Percentiles rank a stretch among this genome's conserved stretches.
phyloP scores from a whole-genome alignment of 2,888 invertebrate genomes.

The Drosophila diplacantha region DNA sequence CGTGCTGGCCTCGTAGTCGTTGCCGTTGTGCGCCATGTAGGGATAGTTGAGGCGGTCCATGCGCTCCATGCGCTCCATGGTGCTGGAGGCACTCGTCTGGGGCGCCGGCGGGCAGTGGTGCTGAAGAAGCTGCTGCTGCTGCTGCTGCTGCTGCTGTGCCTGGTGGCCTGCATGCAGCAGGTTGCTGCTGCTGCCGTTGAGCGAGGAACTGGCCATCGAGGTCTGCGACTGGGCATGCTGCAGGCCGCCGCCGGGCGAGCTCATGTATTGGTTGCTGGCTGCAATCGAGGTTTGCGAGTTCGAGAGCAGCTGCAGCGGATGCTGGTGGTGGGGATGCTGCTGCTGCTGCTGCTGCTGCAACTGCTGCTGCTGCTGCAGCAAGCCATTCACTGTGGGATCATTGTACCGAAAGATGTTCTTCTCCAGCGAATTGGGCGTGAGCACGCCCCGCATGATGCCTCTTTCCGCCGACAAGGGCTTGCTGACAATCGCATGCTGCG shows the following conservation, averaged over 20 bases:
- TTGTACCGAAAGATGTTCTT: constrained; percentile 78
- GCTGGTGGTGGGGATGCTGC: constrained; percentile 32
- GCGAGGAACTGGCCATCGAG: constrained; percentile 76
- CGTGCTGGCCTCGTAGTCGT: constrained; percentile 55
- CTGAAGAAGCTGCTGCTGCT: constrained; percentile 28
- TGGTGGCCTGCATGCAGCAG: constrained; percentile 44
- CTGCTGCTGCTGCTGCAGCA: constrained; percentile 69
- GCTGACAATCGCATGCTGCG: constrained; percentile 73
- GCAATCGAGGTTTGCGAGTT: constrained; percentile 76
- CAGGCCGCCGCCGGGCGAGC: constrained; percentile 55
- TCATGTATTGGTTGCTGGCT: constrained; percentile 56
- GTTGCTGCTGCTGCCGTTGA: constrained; percentile 69
- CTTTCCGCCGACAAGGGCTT: constrained; percentile 75
- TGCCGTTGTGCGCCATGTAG: constrained; percentile 81
- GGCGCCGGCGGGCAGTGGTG: constrained; percentile 74
- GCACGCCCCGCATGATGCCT: constrained; percentile 77
- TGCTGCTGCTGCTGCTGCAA: constrained; percentile 56
- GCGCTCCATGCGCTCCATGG: constrained; percentile 65
- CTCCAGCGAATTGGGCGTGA: constrained; percentile 77
- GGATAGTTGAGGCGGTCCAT: constrained; percentile 63
- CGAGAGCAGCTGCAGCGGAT: constrained; percentile 58
- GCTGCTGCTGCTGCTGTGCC: constrained; percentile 14
- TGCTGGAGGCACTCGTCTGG: constrained; percentile 70
- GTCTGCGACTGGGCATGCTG: constrained; percentile 78
- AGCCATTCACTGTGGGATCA: constrained; percentile 77